phyloP scores from a whole-genome alignment of 2,113 vertebrate species.

The Oryzias melastigma region DNA sequence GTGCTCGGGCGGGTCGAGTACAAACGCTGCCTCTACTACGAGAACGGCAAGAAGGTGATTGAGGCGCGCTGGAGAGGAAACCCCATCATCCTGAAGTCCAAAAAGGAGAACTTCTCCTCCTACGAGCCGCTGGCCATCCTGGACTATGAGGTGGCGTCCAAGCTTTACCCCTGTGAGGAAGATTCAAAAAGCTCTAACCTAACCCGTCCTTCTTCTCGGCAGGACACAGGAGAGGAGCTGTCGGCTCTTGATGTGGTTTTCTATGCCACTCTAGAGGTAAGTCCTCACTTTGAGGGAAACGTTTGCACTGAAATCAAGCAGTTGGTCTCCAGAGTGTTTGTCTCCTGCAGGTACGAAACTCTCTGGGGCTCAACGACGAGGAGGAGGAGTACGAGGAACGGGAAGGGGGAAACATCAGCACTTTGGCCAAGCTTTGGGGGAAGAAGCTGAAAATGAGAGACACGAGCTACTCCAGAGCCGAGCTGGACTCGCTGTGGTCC shows the following conservation, averaged over 20 bases:
- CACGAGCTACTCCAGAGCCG: constrained; percentile 73
- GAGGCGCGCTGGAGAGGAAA: constrained; percentile 88
- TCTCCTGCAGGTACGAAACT: constrained; percentile 68
- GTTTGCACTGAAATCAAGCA: background rate
- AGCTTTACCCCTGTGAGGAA: background rate
- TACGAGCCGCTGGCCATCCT: constrained; percentile 81
- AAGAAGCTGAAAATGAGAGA: constrained; percentile 71
- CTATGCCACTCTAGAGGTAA: constrained; percentile 87
- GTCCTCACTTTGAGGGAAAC: background rate
- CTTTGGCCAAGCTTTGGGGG: constrained; percentile 80
- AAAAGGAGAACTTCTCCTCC: constrained; percentile 89
- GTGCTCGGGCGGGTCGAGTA: constrained; percentile 82
- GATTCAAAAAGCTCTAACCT: background rate
- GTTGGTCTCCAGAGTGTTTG: background rate
- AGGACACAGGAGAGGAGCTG: constrained; percentile 71
- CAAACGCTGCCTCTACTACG: constrained; percentile 89
- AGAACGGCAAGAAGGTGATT: constrained; percentile 95
- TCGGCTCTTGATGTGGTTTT: constrained; percentile 86
- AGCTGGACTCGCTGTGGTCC: constrained; percentile 91
- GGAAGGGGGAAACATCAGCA: constrained; percentile 61
- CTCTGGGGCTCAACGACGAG: constrained; percentile 79
- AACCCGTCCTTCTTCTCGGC: background rate
- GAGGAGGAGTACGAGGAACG: constrained; percentile 33
- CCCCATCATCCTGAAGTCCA: constrained; percentile 90
- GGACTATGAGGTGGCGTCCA: constrained; percentile 74